These are phyloP conservation scores for Nothoprocta pentlandii DNA, from an alignment of 2,113 vertebrate genomes.

Conservation along the genomic window DNA sequence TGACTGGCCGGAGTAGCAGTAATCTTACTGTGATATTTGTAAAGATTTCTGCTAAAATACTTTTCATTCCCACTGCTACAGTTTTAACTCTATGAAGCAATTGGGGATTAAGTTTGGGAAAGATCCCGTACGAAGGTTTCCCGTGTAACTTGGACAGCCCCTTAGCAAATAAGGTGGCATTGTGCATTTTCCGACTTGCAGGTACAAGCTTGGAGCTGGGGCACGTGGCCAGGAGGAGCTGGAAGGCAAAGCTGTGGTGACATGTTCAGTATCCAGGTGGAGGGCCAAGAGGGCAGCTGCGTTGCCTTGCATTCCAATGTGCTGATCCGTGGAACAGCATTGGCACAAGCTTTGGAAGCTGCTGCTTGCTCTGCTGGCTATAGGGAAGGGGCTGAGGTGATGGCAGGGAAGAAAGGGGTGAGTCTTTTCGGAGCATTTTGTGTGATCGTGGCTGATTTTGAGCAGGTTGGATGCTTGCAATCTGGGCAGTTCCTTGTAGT, in stretches of 20 bases:
- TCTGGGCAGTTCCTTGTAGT: neutral
- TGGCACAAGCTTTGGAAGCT: constrained; percentile 60
- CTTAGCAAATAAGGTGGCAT: constrained; percentile 57
- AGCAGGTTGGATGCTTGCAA: neutral
- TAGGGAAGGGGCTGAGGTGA: constrained; percentile 65
- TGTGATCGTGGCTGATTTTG: neutral
- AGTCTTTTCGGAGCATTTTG: constrained; percentile 25
- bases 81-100: neutral
- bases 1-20: neutral
- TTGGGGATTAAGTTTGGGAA: neutral
- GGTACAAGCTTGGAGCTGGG: constrained; percentile 69
- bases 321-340: constrained; percentile 65
- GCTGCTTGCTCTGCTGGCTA: constrained; percentile 58
- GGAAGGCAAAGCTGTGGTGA: constrained; percentile 70
- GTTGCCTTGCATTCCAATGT: constrained; percentile 53
- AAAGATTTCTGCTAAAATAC: neutral
- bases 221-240: constrained; percentile 64
- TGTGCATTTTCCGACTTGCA: constrained; percentile 69
- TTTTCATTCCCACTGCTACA: neutral
- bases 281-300: constrained; percentile 65
- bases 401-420: constrained; percentile 63
- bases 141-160: constrained; percentile 68
- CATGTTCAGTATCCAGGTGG: constrained; percentile 68
- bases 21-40: neutral
- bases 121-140: neutral